Evolutionary conservation across 2,797 vertebrate species (phyloP).

Genomic region (Gallinago nigripennis): DNA sequence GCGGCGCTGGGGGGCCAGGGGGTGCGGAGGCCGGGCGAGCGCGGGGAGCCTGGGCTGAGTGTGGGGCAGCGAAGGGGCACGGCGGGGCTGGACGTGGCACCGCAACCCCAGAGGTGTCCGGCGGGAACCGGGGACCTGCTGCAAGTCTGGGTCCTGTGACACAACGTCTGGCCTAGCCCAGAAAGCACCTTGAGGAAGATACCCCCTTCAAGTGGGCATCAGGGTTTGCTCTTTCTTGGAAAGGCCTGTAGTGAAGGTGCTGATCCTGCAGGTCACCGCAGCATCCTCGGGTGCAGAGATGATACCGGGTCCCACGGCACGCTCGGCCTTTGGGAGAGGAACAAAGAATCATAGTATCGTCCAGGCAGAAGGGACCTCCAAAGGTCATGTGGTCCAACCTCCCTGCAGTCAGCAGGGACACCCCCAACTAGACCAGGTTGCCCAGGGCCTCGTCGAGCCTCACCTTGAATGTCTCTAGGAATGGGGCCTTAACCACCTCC

Average conservation of each 20-base stretch:
- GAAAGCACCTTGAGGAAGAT: not conserved
- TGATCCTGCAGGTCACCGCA: not conserved
- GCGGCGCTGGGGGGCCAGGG: not conserved
- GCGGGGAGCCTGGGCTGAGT: not conserved
- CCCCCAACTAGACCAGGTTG: too few relatives aligned
- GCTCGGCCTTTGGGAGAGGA: not conserved
- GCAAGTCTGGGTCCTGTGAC: too few relatives aligned
- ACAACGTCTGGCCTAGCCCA: not conserved
- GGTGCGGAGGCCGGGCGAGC: not conserved
- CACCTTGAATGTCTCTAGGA: too few relatives aligned
- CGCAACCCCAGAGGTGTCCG: not conserved
- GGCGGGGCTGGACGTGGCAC: not conserved
- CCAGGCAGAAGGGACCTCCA: too few relatives aligned
- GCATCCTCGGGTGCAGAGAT: not conserved
- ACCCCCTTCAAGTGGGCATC: not conserved
- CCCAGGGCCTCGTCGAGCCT: too few relatives aligned
- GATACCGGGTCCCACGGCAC: accelerated
- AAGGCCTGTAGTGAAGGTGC: not conserved
- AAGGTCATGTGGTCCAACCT: too few relatives aligned
- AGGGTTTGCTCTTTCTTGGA: not conserved
- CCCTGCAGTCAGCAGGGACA: too few relatives aligned
- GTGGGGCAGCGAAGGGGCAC: not conserved
- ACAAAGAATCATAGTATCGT: too few relatives aligned
- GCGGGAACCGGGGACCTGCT: not conserved
- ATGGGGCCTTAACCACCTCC: too few relatives aligned